Conservation (phyloP, 2,113 vertebrate genomes). For the Toxostoma redivivum region DNA sequence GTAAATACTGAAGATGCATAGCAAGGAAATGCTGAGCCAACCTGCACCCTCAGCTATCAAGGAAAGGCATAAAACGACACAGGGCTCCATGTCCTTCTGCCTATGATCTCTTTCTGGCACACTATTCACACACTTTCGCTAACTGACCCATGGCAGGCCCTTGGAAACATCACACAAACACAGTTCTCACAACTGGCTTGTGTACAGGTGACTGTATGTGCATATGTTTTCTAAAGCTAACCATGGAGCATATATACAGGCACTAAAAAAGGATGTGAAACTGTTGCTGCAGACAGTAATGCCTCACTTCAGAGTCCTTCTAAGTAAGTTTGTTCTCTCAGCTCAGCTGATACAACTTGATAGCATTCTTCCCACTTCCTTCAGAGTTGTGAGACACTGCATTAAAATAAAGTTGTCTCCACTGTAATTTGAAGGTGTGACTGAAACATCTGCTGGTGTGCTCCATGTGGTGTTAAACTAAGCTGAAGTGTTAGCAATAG, state of each 20-base stretch:
- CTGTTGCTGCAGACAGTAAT: background rate
- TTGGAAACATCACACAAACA: background rate
- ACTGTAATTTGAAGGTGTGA: background rate
- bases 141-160: background rate
- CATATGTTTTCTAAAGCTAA: background rate
- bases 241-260: rapidly evolving
- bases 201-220: rapidly evolving
- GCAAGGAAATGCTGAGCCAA: background rate
- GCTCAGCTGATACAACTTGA: background rate
- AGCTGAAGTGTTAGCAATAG: background rate
- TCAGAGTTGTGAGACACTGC: background rate
- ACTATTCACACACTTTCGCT: rapidly evolving
- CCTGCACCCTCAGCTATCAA: background rate
- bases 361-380: background rate
- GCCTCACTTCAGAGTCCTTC: background rate
- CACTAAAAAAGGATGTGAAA: background rate
- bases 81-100: background rate
- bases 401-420: background rate
- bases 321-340: background rate
- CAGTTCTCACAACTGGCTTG: background rate
- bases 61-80: background rate
- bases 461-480: background rate
- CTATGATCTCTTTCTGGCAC: background rate
- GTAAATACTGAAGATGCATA: background rate
- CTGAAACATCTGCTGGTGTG: background rate